Conservation (phyloP, 2,797 vertebrate genomes). For the Anisognathus igniventris region DNA sequence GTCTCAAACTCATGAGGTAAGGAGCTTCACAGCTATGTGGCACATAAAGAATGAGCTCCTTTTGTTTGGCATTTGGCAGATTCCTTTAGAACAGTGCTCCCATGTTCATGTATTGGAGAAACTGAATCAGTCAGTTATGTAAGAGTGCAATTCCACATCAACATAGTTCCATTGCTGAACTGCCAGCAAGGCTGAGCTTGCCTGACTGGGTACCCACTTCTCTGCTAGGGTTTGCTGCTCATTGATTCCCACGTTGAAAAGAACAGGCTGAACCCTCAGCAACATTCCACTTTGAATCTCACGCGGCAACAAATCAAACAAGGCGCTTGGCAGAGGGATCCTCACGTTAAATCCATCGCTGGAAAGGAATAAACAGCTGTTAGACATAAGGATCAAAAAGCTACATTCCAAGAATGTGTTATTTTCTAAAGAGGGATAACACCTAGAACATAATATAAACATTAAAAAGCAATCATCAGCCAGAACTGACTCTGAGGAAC, state of each 20-base stretch:
- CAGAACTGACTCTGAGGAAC: background rate
- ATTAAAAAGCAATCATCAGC: background rate
- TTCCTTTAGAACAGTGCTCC: background rate
- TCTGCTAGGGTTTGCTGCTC: constrained; percentile 98
- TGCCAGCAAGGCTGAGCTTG: background rate
- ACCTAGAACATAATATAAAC: background rate
- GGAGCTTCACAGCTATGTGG: background rate
- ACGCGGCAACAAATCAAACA: constrained; percentile 91
- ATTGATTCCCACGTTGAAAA: constrained; percentile 98
- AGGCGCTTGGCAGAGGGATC: constrained; percentile 86
- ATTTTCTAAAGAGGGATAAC: background rate
- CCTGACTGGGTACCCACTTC: constrained; percentile 78
- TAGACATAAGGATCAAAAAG: background rate
- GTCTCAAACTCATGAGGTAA: background rate
- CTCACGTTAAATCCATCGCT: constrained; percentile 94
- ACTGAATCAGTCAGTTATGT: background rate
- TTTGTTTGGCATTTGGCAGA: background rate
- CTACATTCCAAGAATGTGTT: background rate
- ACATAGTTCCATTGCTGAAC: background rate
- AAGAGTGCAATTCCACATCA: background rate
- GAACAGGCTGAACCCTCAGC: constrained; percentile 92
- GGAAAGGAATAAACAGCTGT: background rate
- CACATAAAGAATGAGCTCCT: background rate
- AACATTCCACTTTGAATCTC: constrained; percentile 99
- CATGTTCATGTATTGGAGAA: background rate